Conservation (phyloP, 2,888 invertebrate genomes). For the Torymus tubicola region DNA sequence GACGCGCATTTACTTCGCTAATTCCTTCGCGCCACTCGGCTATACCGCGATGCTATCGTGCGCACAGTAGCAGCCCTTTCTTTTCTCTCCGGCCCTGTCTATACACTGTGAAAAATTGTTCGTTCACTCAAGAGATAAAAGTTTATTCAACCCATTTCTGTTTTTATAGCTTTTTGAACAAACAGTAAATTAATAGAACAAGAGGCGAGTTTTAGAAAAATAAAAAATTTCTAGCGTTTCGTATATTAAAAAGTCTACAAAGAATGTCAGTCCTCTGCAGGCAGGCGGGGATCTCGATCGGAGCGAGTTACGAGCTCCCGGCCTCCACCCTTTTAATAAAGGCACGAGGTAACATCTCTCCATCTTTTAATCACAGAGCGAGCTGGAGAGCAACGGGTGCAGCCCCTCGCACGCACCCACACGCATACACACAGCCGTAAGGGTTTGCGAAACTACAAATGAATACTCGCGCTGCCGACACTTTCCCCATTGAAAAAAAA, state of each 20-base stretch:
- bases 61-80: not conserved
- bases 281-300: constrained; percentile 12
- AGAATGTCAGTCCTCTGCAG: not conserved
- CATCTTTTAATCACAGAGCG: constrained; percentile 30
- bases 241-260: too few relatives aligned
- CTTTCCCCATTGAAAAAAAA: constrained; percentile 20
- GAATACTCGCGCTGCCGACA: not conserved
- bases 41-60: not conserved
- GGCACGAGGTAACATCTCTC: not conserved
- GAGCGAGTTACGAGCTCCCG: not conserved
- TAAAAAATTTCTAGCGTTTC: too few relatives aligned
- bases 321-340: constrained; percentile 38
- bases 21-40: constrained; percentile 8
- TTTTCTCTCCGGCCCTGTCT: constrained; percentile 15
- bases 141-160: too few relatives aligned
- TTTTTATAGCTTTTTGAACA: too few relatives aligned
- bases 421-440: not conserved
- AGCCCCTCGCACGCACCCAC: not conserved
- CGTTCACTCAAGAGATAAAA: not conserved
- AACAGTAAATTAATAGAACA: too few relatives aligned
- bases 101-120: constrained; percentile 29
- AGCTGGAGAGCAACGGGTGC: constrained; percentile 3
- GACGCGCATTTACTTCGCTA: constrained; percentile 7
- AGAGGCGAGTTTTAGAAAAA: too few relatives aligned
- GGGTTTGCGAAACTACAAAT: not conserved